phyloP scores from a whole-genome alignment of 2,113 vertebrate species.

The Motacilla alba region DNA sequence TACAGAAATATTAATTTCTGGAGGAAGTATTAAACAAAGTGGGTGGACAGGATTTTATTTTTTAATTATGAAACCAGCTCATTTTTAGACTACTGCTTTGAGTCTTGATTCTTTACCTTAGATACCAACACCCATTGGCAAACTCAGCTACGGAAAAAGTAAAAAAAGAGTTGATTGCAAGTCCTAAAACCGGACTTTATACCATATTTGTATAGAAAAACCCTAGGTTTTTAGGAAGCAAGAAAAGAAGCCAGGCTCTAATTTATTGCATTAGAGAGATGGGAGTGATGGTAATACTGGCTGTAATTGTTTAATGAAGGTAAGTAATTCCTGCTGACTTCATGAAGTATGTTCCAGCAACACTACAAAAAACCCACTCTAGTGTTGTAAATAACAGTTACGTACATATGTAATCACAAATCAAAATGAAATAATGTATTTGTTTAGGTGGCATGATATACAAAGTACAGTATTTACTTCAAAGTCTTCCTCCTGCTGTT shows the following conservation, averaged over 20 bases:
- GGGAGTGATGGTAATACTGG: background rate
- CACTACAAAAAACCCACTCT: background rate
- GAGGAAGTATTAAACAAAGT: background rate
- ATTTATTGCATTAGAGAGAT: background rate
- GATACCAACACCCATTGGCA: background rate
- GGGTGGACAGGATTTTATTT: background rate
- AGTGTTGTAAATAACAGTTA: background rate
- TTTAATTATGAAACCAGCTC: background rate
- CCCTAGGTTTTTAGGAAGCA: background rate
- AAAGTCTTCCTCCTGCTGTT: background rate
- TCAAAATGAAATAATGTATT: conserved; percentile 15
- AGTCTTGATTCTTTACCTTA: background rate
- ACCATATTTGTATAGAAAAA: background rate
- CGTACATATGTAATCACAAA: background rate
- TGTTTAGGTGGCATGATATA: background rate
- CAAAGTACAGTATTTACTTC: background rate
- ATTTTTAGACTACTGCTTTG: background rate
- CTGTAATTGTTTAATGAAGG: conserved; percentile 30
- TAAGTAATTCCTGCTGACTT: conserved; percentile 8
- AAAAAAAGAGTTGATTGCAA: background rate
- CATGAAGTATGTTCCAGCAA: background rate
- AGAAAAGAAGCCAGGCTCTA: background rate
- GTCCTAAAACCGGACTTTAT: background rate
- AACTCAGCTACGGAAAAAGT: background rate
- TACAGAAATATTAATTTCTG: background rate